Percentiles rank a stretch among this genome's conserved stretches.
Evolutionary conservation across 64 coral and sea anemone species (phyloP).

Genomic region (Montipora cactus): DNA sequence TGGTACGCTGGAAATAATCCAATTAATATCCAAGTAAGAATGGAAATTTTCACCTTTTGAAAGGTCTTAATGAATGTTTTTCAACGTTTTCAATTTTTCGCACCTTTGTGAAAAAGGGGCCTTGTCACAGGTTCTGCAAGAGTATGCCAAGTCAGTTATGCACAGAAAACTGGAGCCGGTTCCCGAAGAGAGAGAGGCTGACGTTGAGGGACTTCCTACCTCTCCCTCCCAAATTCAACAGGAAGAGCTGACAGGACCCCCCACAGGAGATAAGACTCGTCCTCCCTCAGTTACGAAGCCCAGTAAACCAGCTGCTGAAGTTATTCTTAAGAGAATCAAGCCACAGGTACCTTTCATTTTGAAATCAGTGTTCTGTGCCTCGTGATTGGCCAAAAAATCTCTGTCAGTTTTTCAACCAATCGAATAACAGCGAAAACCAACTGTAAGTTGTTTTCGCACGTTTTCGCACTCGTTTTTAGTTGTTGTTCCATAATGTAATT

Average conservation of each 20-base stretch:
- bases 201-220: neutral
- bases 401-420: neutral
- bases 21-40: too few species aligned
- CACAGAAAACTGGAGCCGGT: slow-evolving; percentile 8
- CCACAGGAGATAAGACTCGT: neutral
- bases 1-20: too few species aligned
- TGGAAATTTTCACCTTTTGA: too few species aligned
- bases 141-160: slow-evolving; percentile 18
- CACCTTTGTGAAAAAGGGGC: neutral
- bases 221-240: neutral
- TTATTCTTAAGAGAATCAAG: slow-evolving; percentile 13
- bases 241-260: neutral
- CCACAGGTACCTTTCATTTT: neutral
- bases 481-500: neutral
- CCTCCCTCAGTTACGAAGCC: neutral
- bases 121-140: slow-evolving; percentile 23
- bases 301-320: neutral
- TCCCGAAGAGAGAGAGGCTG: slow-evolving; percentile 6
- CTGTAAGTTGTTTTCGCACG: neutral
- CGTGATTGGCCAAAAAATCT: neutral
- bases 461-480: neutral
- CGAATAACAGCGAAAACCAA: neutral
- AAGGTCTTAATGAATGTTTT: neutral
- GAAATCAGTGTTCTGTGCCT: neutral
- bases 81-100: neutral